These are phyloP conservation scores for Timandra comae DNA, from an alignment of 2,888 invertebrate species.

Conservation along the genomic window DNA sequence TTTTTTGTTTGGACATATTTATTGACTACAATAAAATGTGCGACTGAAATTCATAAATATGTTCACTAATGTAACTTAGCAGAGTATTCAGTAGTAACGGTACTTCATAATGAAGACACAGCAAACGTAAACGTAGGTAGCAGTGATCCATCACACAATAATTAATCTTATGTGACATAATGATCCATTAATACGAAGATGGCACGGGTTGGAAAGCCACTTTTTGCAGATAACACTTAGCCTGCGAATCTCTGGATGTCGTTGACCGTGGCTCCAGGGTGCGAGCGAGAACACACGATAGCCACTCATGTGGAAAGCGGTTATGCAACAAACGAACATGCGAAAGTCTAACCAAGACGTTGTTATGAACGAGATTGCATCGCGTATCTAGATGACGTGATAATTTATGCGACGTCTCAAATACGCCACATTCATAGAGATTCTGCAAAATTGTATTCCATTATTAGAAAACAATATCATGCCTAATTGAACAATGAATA, in stretches of 20 bases:
- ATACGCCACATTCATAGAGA: conserved; percentile 12
- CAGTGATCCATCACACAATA: neutral
- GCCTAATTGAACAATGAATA: too few relatives aligned
- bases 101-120: too few relatives aligned
- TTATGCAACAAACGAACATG: conserved; percentile 66
- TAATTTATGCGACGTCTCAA: conserved; percentile 23
- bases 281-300: conserved; percentile 53
- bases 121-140: conserved; percentile 3
- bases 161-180: conserved; percentile 21
- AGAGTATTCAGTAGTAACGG: too few relatives aligned
- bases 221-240: conserved; percentile 32
- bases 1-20: too few relatives aligned
- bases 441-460: conserved; percentile 24
- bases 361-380: conserved; percentile 40
- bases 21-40: too few relatives aligned
- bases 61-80: too few relatives aligned
- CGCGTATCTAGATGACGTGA: conserved; percentile 50
- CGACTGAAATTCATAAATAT: too few relatives aligned
- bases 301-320: conserved; percentile 69
- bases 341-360: conserved; percentile 54
- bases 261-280: conserved; percentile 63
- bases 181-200: conserved; percentile 24
- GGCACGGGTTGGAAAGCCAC: conserved; percentile 22
- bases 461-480: too few relatives aligned
- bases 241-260: conserved; percentile 57